Percentiles rank a stretch among this genome's conserved stretches.
These are phyloP conservation scores for Ceyx melanurus DNA, from an alignment of 2,113 vertebrate species.

Conservation along the genomic window DNA sequence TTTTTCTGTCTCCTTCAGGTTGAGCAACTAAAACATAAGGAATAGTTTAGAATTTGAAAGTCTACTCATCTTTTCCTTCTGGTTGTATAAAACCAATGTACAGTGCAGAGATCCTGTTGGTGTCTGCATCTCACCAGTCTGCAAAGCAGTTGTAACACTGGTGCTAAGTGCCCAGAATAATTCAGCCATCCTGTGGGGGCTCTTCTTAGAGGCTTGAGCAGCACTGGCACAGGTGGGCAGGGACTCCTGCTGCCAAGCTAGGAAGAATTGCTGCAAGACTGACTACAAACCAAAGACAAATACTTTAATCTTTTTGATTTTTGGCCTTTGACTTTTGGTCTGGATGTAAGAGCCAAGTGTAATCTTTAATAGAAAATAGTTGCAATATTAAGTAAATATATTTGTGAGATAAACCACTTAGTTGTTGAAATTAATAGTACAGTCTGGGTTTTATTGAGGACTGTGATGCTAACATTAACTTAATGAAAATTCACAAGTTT, in stretches of 20 bases:
- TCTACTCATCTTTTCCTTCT: neutral
- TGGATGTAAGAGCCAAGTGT: neutral
- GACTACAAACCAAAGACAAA: neutral
- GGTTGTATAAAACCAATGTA: neutral
- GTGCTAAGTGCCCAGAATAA: neutral
- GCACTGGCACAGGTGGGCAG: neutral
- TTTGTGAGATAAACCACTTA: neutral
- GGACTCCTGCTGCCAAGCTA: neutral
- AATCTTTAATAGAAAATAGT: neutral
- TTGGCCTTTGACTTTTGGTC: neutral
- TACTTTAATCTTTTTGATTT: neutral
- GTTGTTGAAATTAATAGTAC: neutral
- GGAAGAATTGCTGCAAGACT: neutral
- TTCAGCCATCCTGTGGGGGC: neutral
- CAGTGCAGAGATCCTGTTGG: neutral
- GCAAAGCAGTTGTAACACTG: neutral
- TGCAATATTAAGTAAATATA: neutral
- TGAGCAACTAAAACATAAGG: neutral
- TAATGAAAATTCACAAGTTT: neutral
- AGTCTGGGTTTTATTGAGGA: neutral
- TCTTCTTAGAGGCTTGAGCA: neutral
- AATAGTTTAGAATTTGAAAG: neutral
- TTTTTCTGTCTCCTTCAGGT: neutral
- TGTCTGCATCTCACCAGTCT: neutral
- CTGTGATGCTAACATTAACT: neutral